Percentiles rank a stretch among this genome's conserved stretches.
Evolutionary conservation across 2,888 invertebrate species (phyloP).

Genomic region (Aspidiotus rigidus): DNA sequence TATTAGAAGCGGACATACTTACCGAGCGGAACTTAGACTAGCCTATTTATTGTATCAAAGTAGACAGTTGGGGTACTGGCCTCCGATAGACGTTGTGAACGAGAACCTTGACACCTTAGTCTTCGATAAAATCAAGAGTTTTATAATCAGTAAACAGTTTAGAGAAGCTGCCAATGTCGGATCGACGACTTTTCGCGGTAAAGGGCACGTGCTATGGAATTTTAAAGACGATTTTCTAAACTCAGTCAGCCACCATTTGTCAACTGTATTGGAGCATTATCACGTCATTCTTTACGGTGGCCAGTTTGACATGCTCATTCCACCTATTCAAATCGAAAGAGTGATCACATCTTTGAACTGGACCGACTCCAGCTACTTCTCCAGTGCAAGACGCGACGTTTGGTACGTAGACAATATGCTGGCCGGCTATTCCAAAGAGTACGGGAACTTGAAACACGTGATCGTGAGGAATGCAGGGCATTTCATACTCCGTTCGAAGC

Average conservation of each 20-base stretch:
- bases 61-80: not conserved
- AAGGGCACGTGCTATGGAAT: slow-evolving; percentile 55
- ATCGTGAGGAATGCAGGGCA: slow-evolving; percentile 71
- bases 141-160: slow-evolving; percentile 34
- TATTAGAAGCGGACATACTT: slow-evolving; percentile 57
- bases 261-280: slow-evolving; percentile 57
- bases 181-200: slow-evolving; percentile 58
- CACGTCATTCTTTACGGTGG: slow-evolving; percentile 77
- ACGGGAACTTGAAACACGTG: slow-evolving; percentile 61
- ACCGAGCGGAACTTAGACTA: slow-evolving; percentile 58
- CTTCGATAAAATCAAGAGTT: slow-evolving; percentile 36
- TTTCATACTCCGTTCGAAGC: slow-evolving; percentile 71
- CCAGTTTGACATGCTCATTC: slow-evolving; percentile 82
- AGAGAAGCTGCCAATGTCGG: slow-evolving; percentile 70
- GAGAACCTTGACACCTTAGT: slow-evolving; percentile 42
- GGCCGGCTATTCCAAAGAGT: slow-evolving; percentile 66
- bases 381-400: slow-evolving; percentile 53
- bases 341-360: slow-evolving; percentile 65
- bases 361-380: slow-evolving; percentile 55
- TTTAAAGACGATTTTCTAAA: slow-evolving; percentile 71
- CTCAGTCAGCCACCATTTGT: slow-evolving; percentile 63
- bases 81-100: not conserved
- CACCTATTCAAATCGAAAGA: slow-evolving; percentile 72
- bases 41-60: not conserved
- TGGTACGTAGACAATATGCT: slow-evolving; percentile 58